Evolutionary conservation across 2,888 invertebrate species (phyloP).

Genomic region (Autographa pulchrina): DNA sequence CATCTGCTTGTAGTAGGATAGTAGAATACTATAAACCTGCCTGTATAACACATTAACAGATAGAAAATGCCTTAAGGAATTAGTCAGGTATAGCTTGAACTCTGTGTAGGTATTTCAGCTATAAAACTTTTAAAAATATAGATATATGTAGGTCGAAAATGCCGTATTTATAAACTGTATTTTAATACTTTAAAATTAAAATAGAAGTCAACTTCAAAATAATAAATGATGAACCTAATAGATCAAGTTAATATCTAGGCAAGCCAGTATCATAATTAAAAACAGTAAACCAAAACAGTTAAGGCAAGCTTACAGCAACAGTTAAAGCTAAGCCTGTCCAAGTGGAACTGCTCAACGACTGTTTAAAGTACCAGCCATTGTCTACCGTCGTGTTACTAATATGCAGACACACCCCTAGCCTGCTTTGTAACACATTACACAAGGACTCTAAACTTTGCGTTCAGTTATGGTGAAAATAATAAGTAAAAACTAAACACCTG

Average conservation of each 20-base stretch:
- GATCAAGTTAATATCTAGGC: too few species aligned
- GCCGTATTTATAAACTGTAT: too few species aligned
- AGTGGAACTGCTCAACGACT: conserved; percentile 36
- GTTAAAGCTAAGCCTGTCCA: background rate
- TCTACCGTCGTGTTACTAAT: conserved; percentile 45
- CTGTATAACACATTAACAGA: background rate
- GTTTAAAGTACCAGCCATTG: conserved; percentile 28
- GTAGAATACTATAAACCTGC: background rate
- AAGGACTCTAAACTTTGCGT: background rate
- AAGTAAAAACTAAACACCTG: too few species aligned
- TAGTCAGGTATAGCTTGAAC: too few species aligned
- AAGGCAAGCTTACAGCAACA: background rate
- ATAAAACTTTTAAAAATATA: too few species aligned
- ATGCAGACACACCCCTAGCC: conserved; percentile 18
- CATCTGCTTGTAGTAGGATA: background rate
- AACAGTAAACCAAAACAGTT: background rate
- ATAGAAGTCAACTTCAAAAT: too few species aligned
- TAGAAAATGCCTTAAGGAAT: background rate
- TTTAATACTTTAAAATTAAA: too few species aligned
- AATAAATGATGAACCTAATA: too few species aligned
- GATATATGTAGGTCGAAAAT: too few species aligned
- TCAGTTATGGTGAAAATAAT: background rate
- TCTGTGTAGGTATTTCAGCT: too few species aligned
- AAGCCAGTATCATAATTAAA: background rate
- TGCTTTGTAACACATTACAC: background rate